These are phyloP conservation scores for Ianthella basta DNA, from an alignment of 37 sponge, comb jelly and placozoan species.

Conservation along the genomic window DNA sequence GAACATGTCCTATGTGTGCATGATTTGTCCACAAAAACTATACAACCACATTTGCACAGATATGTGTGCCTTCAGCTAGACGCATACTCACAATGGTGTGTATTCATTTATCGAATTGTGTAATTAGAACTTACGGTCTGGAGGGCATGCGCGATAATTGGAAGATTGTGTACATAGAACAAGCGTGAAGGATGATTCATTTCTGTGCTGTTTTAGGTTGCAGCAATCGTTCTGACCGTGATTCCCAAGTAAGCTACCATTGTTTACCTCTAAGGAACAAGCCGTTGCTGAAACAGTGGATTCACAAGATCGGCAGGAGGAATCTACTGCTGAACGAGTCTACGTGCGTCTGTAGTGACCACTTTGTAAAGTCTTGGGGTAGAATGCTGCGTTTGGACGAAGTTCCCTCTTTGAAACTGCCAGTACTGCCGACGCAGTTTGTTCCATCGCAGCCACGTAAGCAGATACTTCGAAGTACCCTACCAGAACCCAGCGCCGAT, in stretches of 20 bases:
- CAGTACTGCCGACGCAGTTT: constrained; percentile 29
- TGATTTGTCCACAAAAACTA: too few relatives aligned
- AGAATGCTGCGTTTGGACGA: constrained; percentile 11
- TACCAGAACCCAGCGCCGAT: neutral
- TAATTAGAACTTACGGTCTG: constrained; percentile 33
- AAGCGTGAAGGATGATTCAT: constrained; percentile 11
- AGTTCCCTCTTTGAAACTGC: constrained; percentile 31
- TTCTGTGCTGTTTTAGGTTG: constrained; percentile 52
- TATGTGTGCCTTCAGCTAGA: too few relatives aligned
- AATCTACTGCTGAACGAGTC: constrained; percentile 14
- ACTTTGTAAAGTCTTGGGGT: constrained; percentile 9
- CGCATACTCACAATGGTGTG: too few relatives aligned
- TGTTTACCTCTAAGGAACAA: constrained; percentile 55
- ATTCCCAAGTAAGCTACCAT: constrained; percentile 25
- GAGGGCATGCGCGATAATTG: constrained; percentile 33
- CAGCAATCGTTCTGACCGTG: constrained; percentile 22
- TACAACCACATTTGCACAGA: too few relatives aligned
- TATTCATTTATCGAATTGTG: constrained; percentile 32
- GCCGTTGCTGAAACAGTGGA: constrained; percentile 41
- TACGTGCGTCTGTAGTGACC: constrained; percentile 46
- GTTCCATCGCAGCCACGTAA: constrained; percentile 8
- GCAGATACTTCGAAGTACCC: neutral
- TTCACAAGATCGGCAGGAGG: constrained; percentile 43
- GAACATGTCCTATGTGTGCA: too few relatives aligned
- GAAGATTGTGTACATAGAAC: neutral